A percentile compares a stretch with the other conserved stretches of the same genome.
Evolutionary conservation across 2,888 invertebrate species (phyloP).

Genomic region (Sinhomidia bicolor): DNA sequence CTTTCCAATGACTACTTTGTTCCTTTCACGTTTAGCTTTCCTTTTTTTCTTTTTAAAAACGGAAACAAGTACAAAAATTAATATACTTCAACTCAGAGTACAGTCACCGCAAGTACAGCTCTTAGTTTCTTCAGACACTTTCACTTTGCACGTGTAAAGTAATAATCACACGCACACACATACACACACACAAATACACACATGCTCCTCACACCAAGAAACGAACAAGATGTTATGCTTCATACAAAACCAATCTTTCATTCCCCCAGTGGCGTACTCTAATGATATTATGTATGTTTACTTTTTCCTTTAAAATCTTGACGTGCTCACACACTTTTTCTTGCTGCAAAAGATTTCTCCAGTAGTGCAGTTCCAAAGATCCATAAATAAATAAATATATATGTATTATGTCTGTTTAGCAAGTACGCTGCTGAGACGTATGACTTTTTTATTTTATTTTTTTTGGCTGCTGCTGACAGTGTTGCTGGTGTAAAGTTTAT

Average conservation of each 20-base stretch:
- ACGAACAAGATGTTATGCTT: constrained; percentile 7
- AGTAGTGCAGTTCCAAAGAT: background rate
- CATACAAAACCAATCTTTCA: constrained; percentile 64
- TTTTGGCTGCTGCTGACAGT: constrained; percentile 23
- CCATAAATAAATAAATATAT: no score
- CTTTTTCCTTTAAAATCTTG: constrained; percentile 54
- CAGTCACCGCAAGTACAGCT: no score
- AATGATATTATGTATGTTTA: constrained; percentile 62
- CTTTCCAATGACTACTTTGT: no score
- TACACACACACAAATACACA: background rate
- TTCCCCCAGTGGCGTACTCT: constrained; percentile 65
- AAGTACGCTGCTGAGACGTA: background rate
- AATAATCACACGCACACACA: no score
- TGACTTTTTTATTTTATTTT: background rate
- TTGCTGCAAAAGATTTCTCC: no score
- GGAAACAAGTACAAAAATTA: no score
- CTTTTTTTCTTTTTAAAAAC: no score
- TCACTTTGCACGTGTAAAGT: constrained; percentile 59
- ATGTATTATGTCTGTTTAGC: no score
- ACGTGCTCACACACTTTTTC: background rate
- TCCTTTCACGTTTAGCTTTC: no score
- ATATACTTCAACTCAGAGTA: no score
- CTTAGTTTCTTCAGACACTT: constrained; percentile 25
- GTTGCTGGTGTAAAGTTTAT: constrained; percentile 7
- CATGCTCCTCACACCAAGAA: constrained; percentile 1